Percentiles rank a stretch among this genome's conserved stretches.
phyloP scores from a whole-genome alignment of 2,113 vertebrate genomes.

The Delphinus delphis region DNA sequence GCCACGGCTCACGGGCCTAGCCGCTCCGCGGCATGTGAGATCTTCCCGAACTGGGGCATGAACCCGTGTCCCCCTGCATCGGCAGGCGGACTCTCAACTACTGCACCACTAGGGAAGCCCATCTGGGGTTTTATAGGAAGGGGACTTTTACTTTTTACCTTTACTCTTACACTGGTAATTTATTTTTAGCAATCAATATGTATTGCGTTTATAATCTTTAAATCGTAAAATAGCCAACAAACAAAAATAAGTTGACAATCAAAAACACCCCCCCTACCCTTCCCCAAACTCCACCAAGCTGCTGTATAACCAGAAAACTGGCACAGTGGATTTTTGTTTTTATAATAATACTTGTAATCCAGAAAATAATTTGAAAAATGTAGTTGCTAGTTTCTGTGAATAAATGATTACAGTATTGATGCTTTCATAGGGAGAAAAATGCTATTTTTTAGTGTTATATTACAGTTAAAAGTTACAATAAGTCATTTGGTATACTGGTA shows the following conservation, averaged over 20 bases:
- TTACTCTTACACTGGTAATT: background rate
- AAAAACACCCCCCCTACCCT: background rate
- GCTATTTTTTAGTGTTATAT: constrained; percentile 26
- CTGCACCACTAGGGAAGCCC: too few species aligned
- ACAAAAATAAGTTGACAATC: background rate
- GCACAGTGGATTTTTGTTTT: constrained; percentile 31
- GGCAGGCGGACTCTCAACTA: too few species aligned
- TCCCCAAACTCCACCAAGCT: background rate
- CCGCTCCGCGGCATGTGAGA: too few species aligned
- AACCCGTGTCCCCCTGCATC: too few species aligned
- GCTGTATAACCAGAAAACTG: background rate
- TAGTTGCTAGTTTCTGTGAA: background rate
- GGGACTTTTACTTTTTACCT: background rate
- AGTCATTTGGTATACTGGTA: background rate
- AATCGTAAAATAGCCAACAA: background rate
- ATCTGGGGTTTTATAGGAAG: background rate
- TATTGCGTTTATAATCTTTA: constrained; percentile 3
- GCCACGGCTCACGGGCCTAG: too few species aligned
- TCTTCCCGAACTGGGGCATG: too few species aligned
- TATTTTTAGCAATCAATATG: background rate
- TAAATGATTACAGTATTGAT: constrained; percentile 7
- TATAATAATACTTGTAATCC: constrained; percentile 2
- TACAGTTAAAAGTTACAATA: background rate
- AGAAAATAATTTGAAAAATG: constrained; percentile 26
- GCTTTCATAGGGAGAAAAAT: background rate